Evolutionary conservation across 53 echinoderm and acorn worm species (phyloP).

Genomic region (Zoroaster sp.): DNA sequence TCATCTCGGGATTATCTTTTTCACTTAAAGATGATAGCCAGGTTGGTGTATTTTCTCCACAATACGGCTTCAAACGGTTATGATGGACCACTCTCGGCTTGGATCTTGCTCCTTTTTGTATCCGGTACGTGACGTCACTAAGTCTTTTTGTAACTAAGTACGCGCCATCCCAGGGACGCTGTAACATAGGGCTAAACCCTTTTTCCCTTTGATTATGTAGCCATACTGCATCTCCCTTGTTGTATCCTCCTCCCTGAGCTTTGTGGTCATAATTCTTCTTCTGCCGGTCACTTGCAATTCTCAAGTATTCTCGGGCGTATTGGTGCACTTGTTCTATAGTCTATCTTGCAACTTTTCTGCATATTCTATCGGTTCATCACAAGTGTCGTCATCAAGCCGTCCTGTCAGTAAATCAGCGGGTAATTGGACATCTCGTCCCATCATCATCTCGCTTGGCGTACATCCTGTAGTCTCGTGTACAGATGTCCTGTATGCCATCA

Average conservation of each 20-base stretch:
- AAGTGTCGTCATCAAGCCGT: background rate
- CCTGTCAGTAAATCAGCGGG: background rate
- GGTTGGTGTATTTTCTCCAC: background rate
- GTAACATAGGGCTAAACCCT: background rate
- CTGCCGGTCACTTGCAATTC: background rate
- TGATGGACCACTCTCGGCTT: background rate
- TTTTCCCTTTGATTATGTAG: background rate
- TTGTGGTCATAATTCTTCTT: background rate
- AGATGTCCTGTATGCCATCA: slow-evolving; percentile 37
- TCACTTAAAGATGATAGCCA: no score
- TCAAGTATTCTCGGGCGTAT: background rate
- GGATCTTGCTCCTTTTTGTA: background rate
- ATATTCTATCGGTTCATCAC: background rate
- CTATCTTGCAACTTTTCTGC: background rate
- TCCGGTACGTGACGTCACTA: slow-evolving; percentile 3
- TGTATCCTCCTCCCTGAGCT: background rate
- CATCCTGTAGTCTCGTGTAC: background rate
- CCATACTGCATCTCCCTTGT: background rate
- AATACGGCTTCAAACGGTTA: background rate
- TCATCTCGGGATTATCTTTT: no score
- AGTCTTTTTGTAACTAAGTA: background rate
- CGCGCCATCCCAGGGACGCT: slow-evolving; percentile 1
- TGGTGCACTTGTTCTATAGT: background rate
- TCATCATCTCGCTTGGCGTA: slow-evolving; percentile 40
- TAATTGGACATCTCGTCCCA: background rate